Conservation (phyloP, 1,140 invertebrate genomes). For the Danaus melanippus region DNA sequence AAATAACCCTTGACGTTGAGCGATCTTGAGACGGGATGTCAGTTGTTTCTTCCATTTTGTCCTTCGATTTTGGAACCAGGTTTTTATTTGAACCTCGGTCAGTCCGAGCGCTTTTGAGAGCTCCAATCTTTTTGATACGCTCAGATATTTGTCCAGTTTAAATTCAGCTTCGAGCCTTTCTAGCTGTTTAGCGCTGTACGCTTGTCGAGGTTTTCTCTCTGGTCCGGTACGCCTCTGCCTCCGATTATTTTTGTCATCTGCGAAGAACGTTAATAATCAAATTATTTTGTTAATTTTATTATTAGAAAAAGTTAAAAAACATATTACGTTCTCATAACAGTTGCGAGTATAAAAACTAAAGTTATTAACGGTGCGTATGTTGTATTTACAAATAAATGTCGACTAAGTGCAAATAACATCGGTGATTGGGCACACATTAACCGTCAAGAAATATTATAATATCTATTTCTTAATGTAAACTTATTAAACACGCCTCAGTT, state of each 20-base stretch:
- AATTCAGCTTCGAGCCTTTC: constrained; percentile 94
- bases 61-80: constrained; percentile 95
- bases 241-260: constrained; percentile 71
- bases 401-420: no score
- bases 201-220: constrained; percentile 94
- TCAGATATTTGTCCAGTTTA: constrained; percentile 95
- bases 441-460: background rate
- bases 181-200: constrained; percentile 94
- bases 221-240: constrained; percentile 87
- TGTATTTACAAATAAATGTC: no score
- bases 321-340: background rate
- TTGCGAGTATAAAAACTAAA: background rate
- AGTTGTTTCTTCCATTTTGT: constrained; percentile 98
- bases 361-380: no score
- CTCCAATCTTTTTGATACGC: constrained; percentile 95
- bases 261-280: constrained; percentile 4
- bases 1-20: constrained; percentile 86
- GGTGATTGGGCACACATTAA: no score
- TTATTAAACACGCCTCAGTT: constrained; percentile 33
- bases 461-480: constrained; percentile 3
- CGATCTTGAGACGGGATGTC: constrained; percentile 89
- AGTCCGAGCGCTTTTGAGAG: constrained; percentile 89
- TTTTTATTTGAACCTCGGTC: constrained; percentile 97
- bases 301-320: constrained; percentile 4
- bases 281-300: no score